Base-by-base conservation (phyloP, 2,113 vertebrate genomes). In the Eclectus roratus region DNA sequence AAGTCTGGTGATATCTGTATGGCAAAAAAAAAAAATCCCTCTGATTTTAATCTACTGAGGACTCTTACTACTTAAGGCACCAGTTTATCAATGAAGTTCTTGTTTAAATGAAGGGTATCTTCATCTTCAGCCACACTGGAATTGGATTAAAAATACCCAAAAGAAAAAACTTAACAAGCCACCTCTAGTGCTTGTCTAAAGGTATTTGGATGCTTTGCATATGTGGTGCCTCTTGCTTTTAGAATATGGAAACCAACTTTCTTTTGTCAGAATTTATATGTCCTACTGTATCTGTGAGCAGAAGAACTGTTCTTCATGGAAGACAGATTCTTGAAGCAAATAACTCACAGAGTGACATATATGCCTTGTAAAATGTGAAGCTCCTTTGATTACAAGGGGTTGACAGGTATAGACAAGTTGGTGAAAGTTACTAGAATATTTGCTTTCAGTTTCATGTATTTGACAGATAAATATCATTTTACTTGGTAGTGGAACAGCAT, bases 381-480 rank as follows among this genome's bases (percentile, higher is more conserved):
- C 47, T 58, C 12, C 39, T 83, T 91, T 95, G 89, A 91, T 92
- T 96, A 47, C 50, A 14, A 76, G 78, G 71, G 8, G 84, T 74
- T 96, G 88, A 88, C 64, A 83, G 46, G 11, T 79, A 41, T 91
- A 60, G 63, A 56, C 56, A 85, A 83, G 47, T 85, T 89, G 80
- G 68, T 94, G 71, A 96, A 91, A 93, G 71, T 78, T 63, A 25
- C 46, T 80, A 70, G 35, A 89, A 58, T 86, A 86, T 52, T 91
- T 69, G 41, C 85, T 89, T 87, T 89, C 50, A 41, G 71, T 91
- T 96, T 88, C n/a, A 35, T 68, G 91, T 89, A 64, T 87, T 88
- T 92, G 80, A 84, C 47, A 79, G 73, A 28, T 60, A 92, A 50
- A 68, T 96, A 78, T 73, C 0, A 77, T 87, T 93, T 93, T 92